These are phyloP conservation scores for Nomada flava DNA, from an alignment of 2,888 invertebrate species.

Conservation along the genomic window DNA sequence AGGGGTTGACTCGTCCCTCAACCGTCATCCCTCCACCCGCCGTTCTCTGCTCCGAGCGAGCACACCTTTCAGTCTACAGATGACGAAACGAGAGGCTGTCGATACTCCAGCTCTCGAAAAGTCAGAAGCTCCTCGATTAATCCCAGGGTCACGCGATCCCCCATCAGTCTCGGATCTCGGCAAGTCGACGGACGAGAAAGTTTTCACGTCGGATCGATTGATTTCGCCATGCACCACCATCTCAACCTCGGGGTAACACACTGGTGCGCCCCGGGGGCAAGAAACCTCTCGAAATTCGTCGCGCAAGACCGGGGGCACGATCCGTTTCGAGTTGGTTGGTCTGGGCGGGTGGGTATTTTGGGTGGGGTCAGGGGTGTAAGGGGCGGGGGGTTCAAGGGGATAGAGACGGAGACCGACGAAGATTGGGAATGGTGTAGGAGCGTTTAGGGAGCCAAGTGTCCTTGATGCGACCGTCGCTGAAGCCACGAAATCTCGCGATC, in stretches of 20 bases:
- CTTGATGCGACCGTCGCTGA: constrained; percentile 84
- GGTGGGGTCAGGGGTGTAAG: constrained; percentile 33
- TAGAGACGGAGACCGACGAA: constrained; percentile 63
- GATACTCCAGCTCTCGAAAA: constrained; percentile 80
- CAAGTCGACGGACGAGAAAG: constrained; percentile 11
- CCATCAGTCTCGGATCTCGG: constrained; percentile 39
- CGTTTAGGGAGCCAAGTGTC: constrained; percentile 84
- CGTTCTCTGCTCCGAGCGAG: not conserved
- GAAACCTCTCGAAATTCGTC: constrained; percentile 60
- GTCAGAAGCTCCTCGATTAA: constrained; percentile 10
- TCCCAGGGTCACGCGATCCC: constrained; percentile 18
- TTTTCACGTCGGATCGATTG: constrained; percentile 12
- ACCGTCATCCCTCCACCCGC: not conserved
- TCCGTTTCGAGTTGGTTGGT: constrained; percentile 40
- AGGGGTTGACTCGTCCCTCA: constrained; percentile 28
- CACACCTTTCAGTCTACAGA: constrained; percentile 35
- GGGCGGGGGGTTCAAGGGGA: constrained; percentile 33
- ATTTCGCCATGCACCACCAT: constrained; percentile 19
- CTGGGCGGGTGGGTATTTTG: constrained; percentile 54
- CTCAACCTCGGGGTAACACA: constrained; percentile 24
- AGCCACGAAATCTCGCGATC: constrained; percentile 84
- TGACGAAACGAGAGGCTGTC: constrained; percentile 74
- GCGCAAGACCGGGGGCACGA: constrained; percentile 43
- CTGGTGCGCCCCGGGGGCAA: constrained; percentile 17
- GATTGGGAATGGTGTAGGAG: constrained; percentile 81